Base-by-base conservation (phyloP, 2,113 vertebrate genomes). In the Dasyurus viverrinus region DNA sequence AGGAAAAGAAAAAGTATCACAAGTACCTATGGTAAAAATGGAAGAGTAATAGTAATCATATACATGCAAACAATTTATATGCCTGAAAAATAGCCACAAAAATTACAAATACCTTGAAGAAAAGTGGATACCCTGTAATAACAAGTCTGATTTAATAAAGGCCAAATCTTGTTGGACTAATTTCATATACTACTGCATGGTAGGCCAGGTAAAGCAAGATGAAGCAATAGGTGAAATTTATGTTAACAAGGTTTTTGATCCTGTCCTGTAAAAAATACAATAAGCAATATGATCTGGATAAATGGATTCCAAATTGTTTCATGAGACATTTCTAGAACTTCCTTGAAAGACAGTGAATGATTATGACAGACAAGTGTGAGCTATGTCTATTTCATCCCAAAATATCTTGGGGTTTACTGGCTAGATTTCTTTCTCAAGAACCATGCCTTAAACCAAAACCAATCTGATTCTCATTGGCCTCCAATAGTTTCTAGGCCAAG, bases 261-360 rank as follows among this genome's bases (percentile, higher is more conserved):
- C 68, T 84, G 68, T 84, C 68, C 68, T 84, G 68, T 84, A 84
- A 84, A 84, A 84, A 84, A 84, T 84, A 84, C 68, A 84, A 84
- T 84, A 84, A 84, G 68, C 68, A 84, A 84, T 84, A 84, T 42
- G 19, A 84, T 84, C 68, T 84, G n/a, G 6, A 84, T 42, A 84
- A 84, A 7, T 84, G 68, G 19, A 23, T 42, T 84, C 19, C n/a
- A 84, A 84, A 42, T 42, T 84, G 36, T 84, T 84, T 84, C 36
- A 84, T 42, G n/a, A 84, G n/a, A 16, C n/a, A 84, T 42, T 84
- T 76, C 60, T 76, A 76, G 60, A 14, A 76, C 30, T 36, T 84
- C n/a, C n/a, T 8, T 84, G n/a, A 84, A 84, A 84, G 68, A 84
- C 2, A 84, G 36, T 42, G 68, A 84, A n/a, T 23, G 60, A 76